Conservation (phyloP, 1,140 invertebrate genomes). For the Heliconius eleuchia region DNA sequence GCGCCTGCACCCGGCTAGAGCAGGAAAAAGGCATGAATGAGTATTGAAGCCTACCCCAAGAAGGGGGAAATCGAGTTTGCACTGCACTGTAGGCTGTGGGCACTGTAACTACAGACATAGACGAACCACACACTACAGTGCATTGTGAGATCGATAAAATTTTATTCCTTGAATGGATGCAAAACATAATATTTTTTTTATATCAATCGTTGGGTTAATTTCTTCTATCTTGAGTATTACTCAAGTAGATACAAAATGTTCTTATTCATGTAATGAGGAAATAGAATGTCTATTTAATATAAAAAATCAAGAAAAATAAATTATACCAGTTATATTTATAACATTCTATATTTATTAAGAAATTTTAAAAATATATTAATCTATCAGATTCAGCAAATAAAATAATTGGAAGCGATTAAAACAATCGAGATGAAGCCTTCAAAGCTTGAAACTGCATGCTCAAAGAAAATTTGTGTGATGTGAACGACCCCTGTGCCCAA, state of each 20-base stretch:
- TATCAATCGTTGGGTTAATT: neutral
- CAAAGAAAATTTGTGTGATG: conserved; percentile 68
- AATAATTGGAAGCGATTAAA: neutral
- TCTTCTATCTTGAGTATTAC: no score
- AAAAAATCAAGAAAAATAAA: no score
- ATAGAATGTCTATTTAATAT: no score
- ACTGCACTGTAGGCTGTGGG: conserved; percentile 70
- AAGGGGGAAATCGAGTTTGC: conserved; percentile 78
- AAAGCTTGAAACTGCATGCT: conserved; percentile 38
- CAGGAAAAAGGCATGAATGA: conserved; percentile 79
- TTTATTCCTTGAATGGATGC: conserved; percentile 24
- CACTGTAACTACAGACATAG: conserved; percentile 69
- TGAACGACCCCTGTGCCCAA: conserved; percentile 73
- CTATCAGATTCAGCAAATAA: neutral
- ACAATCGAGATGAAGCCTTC: conserved; percentile 11
- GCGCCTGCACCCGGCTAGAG: conserved; percentile 57
- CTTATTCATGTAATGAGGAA: no score
- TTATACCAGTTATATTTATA: no score
- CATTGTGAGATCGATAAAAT: conserved; percentile 67
- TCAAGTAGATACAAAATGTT: no score
- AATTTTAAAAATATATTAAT: neutral
- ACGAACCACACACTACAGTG: conserved; percentile 56
- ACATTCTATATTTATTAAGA: no score
- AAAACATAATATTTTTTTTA: neutral
- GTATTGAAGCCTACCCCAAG: conserved; percentile 78